Evolutionary conservation across 2,888 invertebrate species (phyloP).

Genomic region (Temnothorax ravouxi): DNA sequence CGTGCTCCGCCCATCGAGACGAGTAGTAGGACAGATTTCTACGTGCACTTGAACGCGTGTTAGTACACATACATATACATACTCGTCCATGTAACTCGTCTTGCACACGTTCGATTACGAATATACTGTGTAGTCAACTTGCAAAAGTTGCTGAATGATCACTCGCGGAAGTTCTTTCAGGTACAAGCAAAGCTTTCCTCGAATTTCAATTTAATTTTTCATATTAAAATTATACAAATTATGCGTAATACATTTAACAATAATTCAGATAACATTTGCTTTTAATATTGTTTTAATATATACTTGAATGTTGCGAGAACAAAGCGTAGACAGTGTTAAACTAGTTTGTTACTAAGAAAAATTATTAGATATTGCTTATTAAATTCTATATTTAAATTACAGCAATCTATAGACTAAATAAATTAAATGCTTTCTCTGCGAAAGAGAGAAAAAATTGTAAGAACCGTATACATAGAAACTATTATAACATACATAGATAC

Average conservation of each 20-base stretch:
- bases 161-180: background rate
- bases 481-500: background rate
- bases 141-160: background rate
- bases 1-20: conserved; percentile 81
- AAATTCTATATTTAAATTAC: background rate
- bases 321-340: background rate
- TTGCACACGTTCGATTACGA: background rate
- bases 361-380: background rate
- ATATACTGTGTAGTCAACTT: background rate
- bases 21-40: conserved; percentile 66
- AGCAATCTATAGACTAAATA: background rate
- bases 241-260: background rate
- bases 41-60: conserved; percentile 29
- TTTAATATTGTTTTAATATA: background rate
- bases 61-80: background rate
- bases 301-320: background rate
- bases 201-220: conserved; percentile 1
- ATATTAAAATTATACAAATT: background rate
- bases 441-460: background rate
- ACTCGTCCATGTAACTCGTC: background rate
- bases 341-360: background rate
- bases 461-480: background rate
- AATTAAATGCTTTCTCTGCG: background rate
- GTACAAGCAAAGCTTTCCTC: background rate
- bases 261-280: background rate